Evolutionary conservation across 1,140 invertebrate species (phyloP).

Genomic region (Zaprionus capensis): DNA sequence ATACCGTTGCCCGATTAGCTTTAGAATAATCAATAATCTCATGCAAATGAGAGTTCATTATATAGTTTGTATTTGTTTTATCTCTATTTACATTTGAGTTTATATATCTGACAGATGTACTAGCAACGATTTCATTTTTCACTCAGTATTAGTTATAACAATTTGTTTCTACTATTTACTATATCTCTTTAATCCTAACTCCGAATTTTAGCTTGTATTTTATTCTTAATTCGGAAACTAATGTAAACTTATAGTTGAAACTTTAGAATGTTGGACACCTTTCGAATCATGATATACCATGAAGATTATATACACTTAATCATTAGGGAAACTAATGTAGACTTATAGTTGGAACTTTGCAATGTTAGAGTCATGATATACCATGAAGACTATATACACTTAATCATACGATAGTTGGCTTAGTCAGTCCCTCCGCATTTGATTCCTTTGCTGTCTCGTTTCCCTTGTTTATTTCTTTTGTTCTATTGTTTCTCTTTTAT

Average conservation of each 20-base stretch:
- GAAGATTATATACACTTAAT: neutral
- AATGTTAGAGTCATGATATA: neutral
- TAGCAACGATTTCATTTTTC: neutral
- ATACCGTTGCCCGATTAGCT: neutral
- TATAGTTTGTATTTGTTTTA: no score
- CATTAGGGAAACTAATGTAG: no score
- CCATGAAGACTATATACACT: neutral
- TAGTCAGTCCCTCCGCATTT: neutral
- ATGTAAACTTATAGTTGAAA: no score
- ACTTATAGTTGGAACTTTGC: no score
- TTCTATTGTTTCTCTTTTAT: slow-evolving; percentile 56
- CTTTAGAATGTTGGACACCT: no score
- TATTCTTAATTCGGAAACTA: no score
- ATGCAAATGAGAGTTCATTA: neutral
- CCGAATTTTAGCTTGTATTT: no score
- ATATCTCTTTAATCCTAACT: neutral
- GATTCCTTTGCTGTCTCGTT: slow-evolving; percentile 9
- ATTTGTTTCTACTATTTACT: neutral
- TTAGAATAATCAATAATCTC: neutral
- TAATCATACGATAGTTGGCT: neutral
- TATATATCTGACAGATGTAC: neutral
- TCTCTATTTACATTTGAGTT: neutral
- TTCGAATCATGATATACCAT: neutral
- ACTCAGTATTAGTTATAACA: neutral
- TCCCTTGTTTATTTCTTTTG: slow-evolving; percentile 36